A percentile compares a stretch with the other conserved stretches of the same genome.
phyloP scores from a whole-genome alignment of 1,140 invertebrate species.

The Ridgeia piscesae region DNA sequence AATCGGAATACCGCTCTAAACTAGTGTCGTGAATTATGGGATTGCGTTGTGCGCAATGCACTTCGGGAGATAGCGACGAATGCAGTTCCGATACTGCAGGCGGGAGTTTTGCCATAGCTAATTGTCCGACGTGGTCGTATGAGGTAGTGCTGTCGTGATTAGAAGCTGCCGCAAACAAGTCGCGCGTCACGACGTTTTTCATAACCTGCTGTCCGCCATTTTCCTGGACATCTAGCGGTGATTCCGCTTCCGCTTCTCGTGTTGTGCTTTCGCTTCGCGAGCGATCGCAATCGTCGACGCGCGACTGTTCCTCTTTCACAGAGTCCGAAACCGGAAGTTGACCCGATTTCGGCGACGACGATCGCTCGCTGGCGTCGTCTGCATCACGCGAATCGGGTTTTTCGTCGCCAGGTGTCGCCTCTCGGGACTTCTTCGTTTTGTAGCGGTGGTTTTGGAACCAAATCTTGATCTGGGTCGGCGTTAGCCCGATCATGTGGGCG shows the following conservation, averaged over 20 bases:
- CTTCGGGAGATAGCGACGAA: background rate
- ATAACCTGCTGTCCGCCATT: background rate
- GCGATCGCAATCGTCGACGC: background rate
- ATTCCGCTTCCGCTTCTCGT: background rate
- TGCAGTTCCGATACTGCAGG: background rate
- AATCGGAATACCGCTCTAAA: background rate
- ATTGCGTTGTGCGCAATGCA: background rate
- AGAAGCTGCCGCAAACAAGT: background rate
- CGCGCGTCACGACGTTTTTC: background rate
- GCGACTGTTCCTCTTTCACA: background rate
- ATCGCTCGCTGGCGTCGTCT: background rate
- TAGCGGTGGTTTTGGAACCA: conserved; percentile 74
- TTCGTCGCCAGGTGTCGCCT: background rate
- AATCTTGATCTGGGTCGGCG: conserved; percentile 85
- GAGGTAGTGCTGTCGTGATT: background rate
- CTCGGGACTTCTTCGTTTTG: conserved; percentile 29
- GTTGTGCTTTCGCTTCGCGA: background rate
- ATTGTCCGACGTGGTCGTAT: background rate
- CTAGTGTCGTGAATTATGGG: background rate
- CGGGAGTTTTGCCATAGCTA: background rate
- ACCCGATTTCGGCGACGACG: background rate
- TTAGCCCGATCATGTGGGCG: conserved; percentile 69
- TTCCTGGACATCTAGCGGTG: background rate
- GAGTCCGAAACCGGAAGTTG: background rate
- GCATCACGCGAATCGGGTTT: background rate